phyloP scores from a whole-genome alignment of 1,140 invertebrate genomes.

The Orchesella cincta region DNA sequence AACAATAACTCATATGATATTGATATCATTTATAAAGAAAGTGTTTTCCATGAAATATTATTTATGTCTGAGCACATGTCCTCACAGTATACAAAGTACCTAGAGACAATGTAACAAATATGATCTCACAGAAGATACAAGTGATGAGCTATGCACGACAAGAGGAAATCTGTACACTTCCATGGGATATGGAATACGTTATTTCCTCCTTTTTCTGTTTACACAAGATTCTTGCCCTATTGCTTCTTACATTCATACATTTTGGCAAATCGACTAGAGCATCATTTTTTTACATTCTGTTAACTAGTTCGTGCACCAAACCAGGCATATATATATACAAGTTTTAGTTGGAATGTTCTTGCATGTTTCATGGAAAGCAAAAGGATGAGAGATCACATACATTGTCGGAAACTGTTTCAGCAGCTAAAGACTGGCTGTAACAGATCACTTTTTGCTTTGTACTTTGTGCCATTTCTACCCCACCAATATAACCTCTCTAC shows the following conservation, averaged over 20 bases:
- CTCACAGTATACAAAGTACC: neutral
- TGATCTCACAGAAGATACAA: neutral
- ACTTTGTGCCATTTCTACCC: neutral
- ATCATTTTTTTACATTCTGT: neutral
- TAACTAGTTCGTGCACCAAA: constrained; percentile 15
- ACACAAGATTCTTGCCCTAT: neutral
- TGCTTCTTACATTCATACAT: neutral
- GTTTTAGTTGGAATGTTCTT: neutral
- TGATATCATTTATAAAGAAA: no score
- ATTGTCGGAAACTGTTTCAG: neutral
- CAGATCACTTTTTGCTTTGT: neutral
- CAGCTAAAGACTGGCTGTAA: neutral
- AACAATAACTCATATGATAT: no score
- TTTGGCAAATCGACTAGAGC: constrained; percentile 4
- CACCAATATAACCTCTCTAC: neutral
- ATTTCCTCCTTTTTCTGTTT: neutral
- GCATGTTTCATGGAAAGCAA: constrained; percentile 5
- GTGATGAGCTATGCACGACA: neutral
- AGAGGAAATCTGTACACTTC: neutral
- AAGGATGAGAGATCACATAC: neutral
- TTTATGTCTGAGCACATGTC: neutral
- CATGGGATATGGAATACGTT: neutral
- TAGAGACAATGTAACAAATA: neutral
- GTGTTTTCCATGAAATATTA: neutral
- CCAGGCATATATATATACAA: neutral